Percentiles rank a stretch among this genome's conserved stretches.
Conservation (phyloP, 2,888 invertebrate genomes). For the Chalcis sispes region DNA sequence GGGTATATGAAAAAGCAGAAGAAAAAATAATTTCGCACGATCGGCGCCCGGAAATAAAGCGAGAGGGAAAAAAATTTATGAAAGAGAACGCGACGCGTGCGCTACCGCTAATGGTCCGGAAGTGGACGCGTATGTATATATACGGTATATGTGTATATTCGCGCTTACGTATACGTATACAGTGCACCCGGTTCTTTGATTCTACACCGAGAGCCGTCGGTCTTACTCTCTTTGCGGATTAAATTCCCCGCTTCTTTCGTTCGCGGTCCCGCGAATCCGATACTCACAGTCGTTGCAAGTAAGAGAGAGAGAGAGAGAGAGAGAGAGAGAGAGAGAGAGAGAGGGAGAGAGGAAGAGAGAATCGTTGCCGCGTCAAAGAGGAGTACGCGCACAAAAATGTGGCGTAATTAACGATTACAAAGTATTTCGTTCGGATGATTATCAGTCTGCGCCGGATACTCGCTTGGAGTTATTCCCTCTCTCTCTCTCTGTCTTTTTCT, state of each 20-base stretch:
- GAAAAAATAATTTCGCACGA: constrained; percentile 28
- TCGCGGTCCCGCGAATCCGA: too few relatives aligned
- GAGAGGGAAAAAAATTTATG: constrained; percentile 36
- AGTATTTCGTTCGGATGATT: constrained; percentile 76
- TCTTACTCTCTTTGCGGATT: constrained; percentile 21
- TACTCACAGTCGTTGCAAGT: too few relatives aligned
- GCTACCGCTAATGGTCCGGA: constrained; percentile 63
- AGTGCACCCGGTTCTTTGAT: constrained; percentile 54
- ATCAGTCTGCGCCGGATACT: constrained; percentile 75
- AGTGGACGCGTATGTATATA: constrained; percentile 53
- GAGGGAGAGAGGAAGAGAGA: too few relatives aligned
- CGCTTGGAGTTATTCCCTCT: constrained; percentile 49
- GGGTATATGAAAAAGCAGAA: neutral
- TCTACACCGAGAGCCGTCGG: constrained; percentile 53
- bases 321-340: constrained; percentile 21
- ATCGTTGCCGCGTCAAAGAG: constrained; percentile 3
- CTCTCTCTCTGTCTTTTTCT: neutral
- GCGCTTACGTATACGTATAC: neutral
- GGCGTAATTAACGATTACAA: constrained; percentile 75
- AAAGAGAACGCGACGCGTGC: constrained; percentile 34
- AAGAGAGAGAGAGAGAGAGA: neutral
- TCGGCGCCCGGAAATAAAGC: constrained; percentile 41
- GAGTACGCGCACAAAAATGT: too few relatives aligned
- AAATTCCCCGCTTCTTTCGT: constrained; percentile 17
- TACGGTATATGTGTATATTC: neutral